A percentile compares a stretch with the other conserved stretches of the same genome.
Conservation (phyloP, 2,888 invertebrate species). For the Atethmia centrago region DNA sequence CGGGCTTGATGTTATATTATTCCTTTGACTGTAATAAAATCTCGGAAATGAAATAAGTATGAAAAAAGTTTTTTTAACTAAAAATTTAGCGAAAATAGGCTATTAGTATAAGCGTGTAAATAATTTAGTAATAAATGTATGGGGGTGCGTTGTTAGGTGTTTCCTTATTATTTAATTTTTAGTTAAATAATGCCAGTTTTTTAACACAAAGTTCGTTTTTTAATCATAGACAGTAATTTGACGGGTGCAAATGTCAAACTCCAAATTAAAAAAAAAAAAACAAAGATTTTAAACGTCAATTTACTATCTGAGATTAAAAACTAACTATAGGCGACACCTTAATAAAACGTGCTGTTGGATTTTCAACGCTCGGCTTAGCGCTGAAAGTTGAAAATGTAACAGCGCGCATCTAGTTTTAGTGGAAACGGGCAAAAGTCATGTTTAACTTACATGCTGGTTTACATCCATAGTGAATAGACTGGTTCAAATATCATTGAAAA, state of each 20-base stretch:
- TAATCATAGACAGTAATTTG: no score
- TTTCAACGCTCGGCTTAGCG: neutral
- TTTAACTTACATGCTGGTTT: neutral
- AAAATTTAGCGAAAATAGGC: slow-evolving; percentile 61
- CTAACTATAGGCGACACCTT: neutral
- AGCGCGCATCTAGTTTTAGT: neutral
- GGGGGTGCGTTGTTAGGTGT: slow-evolving; percentile 37
- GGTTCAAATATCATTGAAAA: neutral
- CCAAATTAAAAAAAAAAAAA: no score
- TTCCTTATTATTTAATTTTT: slow-evolving; percentile 51
- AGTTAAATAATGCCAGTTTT: slow-evolving; percentile 15
- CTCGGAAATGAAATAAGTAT: slow-evolving; percentile 7
- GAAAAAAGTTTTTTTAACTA: slow-evolving; percentile 18
- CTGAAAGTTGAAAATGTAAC: neutral
- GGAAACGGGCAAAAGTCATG: neutral
- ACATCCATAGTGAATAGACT: slow-evolving; percentile 5
- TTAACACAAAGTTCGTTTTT: no score
- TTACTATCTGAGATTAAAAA: no score
- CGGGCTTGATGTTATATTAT: no score
- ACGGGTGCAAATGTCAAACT: no score
- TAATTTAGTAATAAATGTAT: slow-evolving; percentile 56
- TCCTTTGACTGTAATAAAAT: slow-evolving; percentile 14
- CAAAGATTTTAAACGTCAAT: no score
- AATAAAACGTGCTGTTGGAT: no score
- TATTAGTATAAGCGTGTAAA: slow-evolving; percentile 68